Conservation (phyloP, 1,140 invertebrate genomes). For the Brachionus plicatilis region DNA sequence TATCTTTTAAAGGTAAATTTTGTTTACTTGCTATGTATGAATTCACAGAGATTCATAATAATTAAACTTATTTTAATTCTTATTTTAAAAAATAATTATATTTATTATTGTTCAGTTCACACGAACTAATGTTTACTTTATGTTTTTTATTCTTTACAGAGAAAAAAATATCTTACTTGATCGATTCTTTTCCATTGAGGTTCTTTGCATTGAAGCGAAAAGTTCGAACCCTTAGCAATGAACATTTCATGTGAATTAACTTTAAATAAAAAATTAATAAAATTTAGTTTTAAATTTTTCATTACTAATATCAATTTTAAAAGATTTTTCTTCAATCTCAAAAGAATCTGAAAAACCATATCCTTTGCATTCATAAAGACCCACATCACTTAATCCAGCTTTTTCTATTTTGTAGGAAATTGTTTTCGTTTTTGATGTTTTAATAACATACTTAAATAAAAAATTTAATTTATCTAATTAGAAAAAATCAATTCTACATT, state of each 20-base stretch:
- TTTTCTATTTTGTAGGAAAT: not conserved
- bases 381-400: not conserved
- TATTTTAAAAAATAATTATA: too few species aligned
- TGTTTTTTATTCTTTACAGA: too few species aligned
- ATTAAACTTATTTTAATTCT: too few species aligned
- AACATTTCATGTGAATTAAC: not conserved
- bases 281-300: not conserved
- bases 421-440: not conserved
- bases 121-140: too few species aligned
- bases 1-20: too few species aligned
- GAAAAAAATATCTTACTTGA: not conserved
- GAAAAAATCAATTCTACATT: not conserved
- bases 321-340: not conserved
- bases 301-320: not conserved
- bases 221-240: not conserved
- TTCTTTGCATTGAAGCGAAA: not conserved
- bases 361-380: not conserved
- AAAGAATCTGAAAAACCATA: not conserved
- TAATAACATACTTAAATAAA: not conserved
- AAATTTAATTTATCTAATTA: not conserved
- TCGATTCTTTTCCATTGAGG: not conserved
- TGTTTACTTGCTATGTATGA: too few species aligned
- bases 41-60: too few species aligned
- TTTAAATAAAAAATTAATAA: not conserved
- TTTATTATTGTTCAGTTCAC: too few species aligned